These are phyloP conservation scores for Harlomillsia oculata DNA, from an alignment of 1,140 invertebrate species.

Conservation along the genomic window DNA sequence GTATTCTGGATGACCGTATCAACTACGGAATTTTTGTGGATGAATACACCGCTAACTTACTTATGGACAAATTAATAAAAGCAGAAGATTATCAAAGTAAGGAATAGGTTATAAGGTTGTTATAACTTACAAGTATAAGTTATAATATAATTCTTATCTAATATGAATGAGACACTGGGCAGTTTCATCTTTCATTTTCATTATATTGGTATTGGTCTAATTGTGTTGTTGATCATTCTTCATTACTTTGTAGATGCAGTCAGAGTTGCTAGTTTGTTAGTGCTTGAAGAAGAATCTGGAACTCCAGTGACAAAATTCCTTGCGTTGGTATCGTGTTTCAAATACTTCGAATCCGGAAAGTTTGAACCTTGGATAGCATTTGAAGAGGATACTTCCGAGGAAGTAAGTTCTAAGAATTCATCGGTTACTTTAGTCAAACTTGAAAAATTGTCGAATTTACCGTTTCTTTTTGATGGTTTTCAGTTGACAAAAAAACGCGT, in stretches of 20 bases:
- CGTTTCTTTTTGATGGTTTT: no score
- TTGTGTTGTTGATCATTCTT: no score
- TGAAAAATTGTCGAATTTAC: no score
- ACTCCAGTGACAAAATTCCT: conserved; percentile 61
- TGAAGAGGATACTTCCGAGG: conserved; percentile 41
- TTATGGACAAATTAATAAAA: conserved; percentile 71
- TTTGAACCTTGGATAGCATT: conserved; percentile 43
- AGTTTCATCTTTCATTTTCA: no score
- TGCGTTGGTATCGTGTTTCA: conserved; percentile 62
- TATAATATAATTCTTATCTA: no score
- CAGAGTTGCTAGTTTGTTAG: conserved; percentile 62
- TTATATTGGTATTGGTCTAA: no score
- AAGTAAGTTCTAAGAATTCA: conserved; percentile 15
- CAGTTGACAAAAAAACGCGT: conserved; percentile 75
- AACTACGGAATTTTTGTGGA: conserved; percentile 86
- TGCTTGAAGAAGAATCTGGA: conserved; percentile 78
- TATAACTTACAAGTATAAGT: background rate
- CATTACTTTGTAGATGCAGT: conserved; percentile 50
- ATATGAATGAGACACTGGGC: background rate
- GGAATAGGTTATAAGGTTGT: background rate
- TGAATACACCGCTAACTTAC: conserved; percentile 61
- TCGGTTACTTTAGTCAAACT: background rate
- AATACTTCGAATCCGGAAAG: conserved; percentile 53
- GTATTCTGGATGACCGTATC: conserved; percentile 65
- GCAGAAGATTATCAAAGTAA: conserved; percentile 49